Base-by-base conservation (phyloP, 2,797 vertebrate genomes). In the Onychomys torridus region DNA sequence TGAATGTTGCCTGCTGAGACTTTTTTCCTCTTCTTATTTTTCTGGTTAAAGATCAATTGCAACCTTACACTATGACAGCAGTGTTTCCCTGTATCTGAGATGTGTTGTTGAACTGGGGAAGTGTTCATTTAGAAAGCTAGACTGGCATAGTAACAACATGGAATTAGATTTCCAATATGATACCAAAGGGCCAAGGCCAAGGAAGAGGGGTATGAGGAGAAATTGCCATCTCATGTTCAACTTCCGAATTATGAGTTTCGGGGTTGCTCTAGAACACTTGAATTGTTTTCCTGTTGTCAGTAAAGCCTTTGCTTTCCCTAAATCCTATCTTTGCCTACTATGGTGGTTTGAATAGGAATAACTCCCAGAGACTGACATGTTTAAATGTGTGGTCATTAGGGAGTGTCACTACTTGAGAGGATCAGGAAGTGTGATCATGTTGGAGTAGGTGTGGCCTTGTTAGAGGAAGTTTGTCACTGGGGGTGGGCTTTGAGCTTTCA, bases 11-110 rank as follows among this genome's bases (percentile, higher is more conserved):
- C 61, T 91, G 59, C 55, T 29, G 14, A 4, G 52, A 13, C 52
- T 67, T 94, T 32, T 34, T 75, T 81, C 73, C 11, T 52, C 2
- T n/a, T 7, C 4, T 76, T 77, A 34, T 34, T 91, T 81, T 95
- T 95, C 46, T 71, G 27, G 34, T 75, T 89, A 79, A 76, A 91
- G 43, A 94, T 71, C 49, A 65, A 82, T 46, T 84, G 37, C 29
- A 91, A 8, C 2, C 6, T 67, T 46, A 84, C 40, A 79, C 25
- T 69, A 73, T 55, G 21, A 77, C 76, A 57, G 69, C 2, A 32
- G 29, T 55, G 4, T 63, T 93, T 82, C 29, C 40, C 46, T 81
- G 25, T 65, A 81, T 46, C 34, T 75, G 32, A 75, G 6, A 76
- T 63, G 32, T 23, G 17, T 67, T 55, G 46, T 17, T 52, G 29